Conservation (phyloP, 1,140 invertebrate species). For the Lordiphosa collinella region DNA sequence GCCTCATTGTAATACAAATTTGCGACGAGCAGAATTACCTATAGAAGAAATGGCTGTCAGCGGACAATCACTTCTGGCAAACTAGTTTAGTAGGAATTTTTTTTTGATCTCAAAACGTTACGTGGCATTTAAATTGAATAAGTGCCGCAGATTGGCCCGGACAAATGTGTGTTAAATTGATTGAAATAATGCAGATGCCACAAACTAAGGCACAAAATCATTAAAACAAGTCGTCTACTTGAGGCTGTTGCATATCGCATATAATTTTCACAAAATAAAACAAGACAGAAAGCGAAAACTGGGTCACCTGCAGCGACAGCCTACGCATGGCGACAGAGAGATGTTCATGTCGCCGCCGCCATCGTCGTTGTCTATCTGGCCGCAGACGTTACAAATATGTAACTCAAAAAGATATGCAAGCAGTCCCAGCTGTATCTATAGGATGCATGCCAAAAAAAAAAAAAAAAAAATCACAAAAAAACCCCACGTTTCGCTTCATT, state of each 20-base stretch:
- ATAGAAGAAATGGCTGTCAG: no score
- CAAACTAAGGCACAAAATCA: slow-evolving; percentile 57
- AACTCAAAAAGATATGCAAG: slow-evolving; percentile 63
- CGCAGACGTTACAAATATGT: slow-evolving; percentile 64
- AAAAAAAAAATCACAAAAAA: slow-evolving; percentile 17
- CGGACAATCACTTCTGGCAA: slow-evolving; percentile 13
- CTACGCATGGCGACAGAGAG: slow-evolving; percentile 39
- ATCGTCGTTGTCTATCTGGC: slow-evolving; percentile 42
- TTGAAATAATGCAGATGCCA: slow-evolving; percentile 40
- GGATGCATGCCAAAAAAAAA: slow-evolving; percentile 46
- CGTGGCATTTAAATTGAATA: slow-evolving; percentile 67
- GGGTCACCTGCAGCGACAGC: slow-evolving; percentile 72
- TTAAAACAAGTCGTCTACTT: slow-evolving; percentile 51
- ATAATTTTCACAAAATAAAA: slow-evolving; percentile 63
- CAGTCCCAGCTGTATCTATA: slow-evolving; percentile 48
- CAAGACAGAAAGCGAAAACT: slow-evolving; percentile 68
- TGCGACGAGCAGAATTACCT: slow-evolving; percentile 5
- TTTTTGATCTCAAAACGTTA: slow-evolving; percentile 41
- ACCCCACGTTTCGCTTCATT: slow-evolving; percentile 60
- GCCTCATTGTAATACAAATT: slow-evolving; percentile 38
- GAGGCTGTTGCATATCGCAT: slow-evolving; percentile 60
- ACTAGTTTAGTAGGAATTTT: slow-evolving; percentile 74
- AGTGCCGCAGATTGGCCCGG: slow-evolving; percentile 26
- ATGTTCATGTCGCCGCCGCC: slow-evolving; percentile 14
- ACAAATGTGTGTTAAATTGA: slow-evolving; percentile 68